Conservation (phyloP, 2,113 vertebrate genomes). For the Aphyosemion australe region DNA sequence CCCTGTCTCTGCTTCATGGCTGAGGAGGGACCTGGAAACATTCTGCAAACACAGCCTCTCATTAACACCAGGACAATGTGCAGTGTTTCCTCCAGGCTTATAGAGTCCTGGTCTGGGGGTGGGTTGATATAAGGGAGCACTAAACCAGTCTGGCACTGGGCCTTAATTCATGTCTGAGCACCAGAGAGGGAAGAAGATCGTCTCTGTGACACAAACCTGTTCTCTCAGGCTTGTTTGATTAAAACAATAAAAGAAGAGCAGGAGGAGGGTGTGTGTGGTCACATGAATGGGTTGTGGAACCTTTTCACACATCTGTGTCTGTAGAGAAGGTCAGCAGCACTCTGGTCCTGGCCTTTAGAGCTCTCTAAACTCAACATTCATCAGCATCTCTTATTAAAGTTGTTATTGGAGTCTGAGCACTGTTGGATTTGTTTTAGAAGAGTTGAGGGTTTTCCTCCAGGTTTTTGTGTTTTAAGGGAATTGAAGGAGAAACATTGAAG, state of each 20-base stretch:
- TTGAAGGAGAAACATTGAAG: neutral
- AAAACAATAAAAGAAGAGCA: neutral
- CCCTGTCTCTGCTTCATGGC: constrained; percentile 1
- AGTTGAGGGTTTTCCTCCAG: neutral
- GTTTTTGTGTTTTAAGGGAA: neutral
- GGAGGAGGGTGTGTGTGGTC: neutral
- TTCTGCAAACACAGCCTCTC: neutral
- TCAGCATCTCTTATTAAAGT: too few species aligned
- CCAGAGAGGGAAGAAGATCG: constrained; percentile 23
- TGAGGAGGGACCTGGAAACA: constrained; percentile 15
- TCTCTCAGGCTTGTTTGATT: neutral
- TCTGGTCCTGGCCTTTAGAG: too few species aligned
- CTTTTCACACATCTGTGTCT: constrained; percentile 5
- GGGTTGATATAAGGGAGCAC: constrained; percentile 23
- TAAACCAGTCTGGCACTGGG: constrained; percentile 39
- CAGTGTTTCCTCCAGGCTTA: constrained; percentile 27
- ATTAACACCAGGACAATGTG: constrained; percentile 11
- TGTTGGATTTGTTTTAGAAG: too few species aligned
- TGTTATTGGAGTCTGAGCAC: too few species aligned
- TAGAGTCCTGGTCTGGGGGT: constrained; percentile 8
- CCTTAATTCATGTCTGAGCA: constrained; percentile 44
- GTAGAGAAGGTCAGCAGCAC: neutral
- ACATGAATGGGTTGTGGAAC: neutral
- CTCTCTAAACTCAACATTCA: too few species aligned
- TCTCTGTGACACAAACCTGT: constrained; percentile 18